These are phyloP conservation scores for Tenthredo notha DNA, from an alignment of 2,888 invertebrate genomes.

Conservation along the genomic window DNA sequence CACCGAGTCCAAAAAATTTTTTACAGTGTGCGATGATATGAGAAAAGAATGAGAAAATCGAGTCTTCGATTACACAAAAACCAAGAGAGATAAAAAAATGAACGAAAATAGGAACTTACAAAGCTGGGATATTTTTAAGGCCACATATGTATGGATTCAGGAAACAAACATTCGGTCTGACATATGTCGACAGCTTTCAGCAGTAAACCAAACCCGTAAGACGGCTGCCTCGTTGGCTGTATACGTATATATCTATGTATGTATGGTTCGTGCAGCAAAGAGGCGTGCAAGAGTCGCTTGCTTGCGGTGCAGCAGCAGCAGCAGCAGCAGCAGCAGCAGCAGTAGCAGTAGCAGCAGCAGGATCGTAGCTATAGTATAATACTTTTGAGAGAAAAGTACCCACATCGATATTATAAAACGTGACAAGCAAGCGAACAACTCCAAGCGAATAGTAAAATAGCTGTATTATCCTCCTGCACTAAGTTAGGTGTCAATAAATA, in stretches of 20 bases:
- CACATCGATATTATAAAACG: constrained; percentile 31
- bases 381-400: constrained; percentile 12
- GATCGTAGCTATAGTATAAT: not conserved
- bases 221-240: not conserved
- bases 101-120: not conserved
- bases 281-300: not conserved
- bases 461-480: not conserved
- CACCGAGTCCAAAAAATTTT: no score
- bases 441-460: not conserved
- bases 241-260: not conserved
- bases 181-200: constrained; percentile 35
- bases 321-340: no score
- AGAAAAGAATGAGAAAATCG: not conserved
- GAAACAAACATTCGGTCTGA: constrained; percentile 24
- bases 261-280: constrained; percentile 25
- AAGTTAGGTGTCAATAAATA: constrained; percentile 24
- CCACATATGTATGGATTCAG: constrained; percentile 8
- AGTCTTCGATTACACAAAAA: not conserved
- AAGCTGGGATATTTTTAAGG: constrained; percentile 13
- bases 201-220: constrained; percentile 17
- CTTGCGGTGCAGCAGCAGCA: not conserved
- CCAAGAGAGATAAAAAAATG: not conserved
- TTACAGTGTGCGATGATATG: no score
- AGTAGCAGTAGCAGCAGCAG: no score
- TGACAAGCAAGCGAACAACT: constrained; percentile 17